Percentiles rank a stretch among this genome's conserved stretches.
phyloP scores from a whole-genome alignment of 2,797 vertebrate species.

The Craterocephalus amniculus region DNA sequence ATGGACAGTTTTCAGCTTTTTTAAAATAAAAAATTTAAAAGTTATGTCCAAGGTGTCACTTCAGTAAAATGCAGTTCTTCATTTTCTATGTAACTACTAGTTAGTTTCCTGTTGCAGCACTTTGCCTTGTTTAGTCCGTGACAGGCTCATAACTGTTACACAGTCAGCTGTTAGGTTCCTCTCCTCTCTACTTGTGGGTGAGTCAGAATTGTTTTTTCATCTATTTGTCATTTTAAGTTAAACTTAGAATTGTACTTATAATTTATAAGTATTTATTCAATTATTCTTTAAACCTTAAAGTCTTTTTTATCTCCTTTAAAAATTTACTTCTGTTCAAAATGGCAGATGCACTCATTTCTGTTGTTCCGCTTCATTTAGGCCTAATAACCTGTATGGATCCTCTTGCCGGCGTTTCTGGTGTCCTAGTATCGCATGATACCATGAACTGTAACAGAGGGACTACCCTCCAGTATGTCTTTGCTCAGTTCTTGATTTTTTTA shows the following conservation, averaged over 20 bases:
- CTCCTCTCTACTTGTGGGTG: constrained; percentile 34
- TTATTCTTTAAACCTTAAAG: not conserved
- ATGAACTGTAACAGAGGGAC: not conserved
- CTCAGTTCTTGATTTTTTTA: not conserved
- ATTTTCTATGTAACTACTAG: not conserved
- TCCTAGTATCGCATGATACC: not conserved
- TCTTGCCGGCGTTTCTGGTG: not conserved
- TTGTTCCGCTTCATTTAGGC: not conserved
- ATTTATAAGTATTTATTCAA: not conserved
- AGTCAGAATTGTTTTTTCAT: constrained; percentile 22
- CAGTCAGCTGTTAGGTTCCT: constrained; percentile 3
- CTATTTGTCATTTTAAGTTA: not conserved
- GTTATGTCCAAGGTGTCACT: not conserved
- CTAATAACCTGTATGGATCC: not conserved
- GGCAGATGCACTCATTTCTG: not conserved
- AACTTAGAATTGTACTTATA: too few species aligned
- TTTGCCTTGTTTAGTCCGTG: not conserved
- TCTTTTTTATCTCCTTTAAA: not conserved
- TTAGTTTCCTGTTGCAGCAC: constrained; percentile 56
- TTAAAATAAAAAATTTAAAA: not conserved
- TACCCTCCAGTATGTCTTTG: not conserved
- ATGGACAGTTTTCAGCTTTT: too few species aligned
- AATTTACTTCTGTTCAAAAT: not conserved
- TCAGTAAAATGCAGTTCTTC: not conserved
- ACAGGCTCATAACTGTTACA: not conserved